Base-by-base conservation (phyloP, 2,113 vertebrate species). In the Poeciliopsis turrubarensis region DNA sequence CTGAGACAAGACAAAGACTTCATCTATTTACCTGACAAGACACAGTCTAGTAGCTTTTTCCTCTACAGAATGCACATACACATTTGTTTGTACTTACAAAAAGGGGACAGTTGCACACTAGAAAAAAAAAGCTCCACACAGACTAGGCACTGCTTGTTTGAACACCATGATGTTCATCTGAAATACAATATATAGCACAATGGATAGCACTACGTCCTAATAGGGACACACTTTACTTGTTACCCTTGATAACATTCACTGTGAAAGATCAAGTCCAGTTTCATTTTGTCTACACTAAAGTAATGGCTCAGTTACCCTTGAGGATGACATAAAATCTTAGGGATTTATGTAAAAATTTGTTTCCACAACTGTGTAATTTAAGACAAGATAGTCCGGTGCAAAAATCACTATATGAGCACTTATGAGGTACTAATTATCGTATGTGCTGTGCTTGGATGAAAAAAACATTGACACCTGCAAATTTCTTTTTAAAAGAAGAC, bases 1-100 rank as follows among this genome's bases (percentile, higher is more conserved):
- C 74, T 64, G 84, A 91, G 73, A 91, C 79, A 72, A 37, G 34
- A 37, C 34, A 26, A 22, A 64, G 37, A 70, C 86, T 80, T 88
- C 78, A 87, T 82, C 79, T 80, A 89, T 91, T 83, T 88, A 83
- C 76, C 74, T 85, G 84, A 88, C 32, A 69, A 78, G 80, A 54
- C 80, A 65, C 78, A 72, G 83, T 73, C 69, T 65, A 76, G 71
- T 70, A 70, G 73, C 39, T 47, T 29, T 65, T 39, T 47, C 73
- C 77, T 83, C 80, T 17, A 8, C 68, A 68, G 81, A 76, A 41
- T 64, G 54, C 30, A 80, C 77, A 74, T 39, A 68, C 60, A 68
- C 61, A 54, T 64, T 73, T 27, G 37, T 70, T 75, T 51, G 26
- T 71, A 32, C 37, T 65, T 32, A 62, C 57, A 68, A 67, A 76